phyloP scores from a whole-genome alignment of 2,888 invertebrate genomes.

The Micoletzkya japonica region DNA sequence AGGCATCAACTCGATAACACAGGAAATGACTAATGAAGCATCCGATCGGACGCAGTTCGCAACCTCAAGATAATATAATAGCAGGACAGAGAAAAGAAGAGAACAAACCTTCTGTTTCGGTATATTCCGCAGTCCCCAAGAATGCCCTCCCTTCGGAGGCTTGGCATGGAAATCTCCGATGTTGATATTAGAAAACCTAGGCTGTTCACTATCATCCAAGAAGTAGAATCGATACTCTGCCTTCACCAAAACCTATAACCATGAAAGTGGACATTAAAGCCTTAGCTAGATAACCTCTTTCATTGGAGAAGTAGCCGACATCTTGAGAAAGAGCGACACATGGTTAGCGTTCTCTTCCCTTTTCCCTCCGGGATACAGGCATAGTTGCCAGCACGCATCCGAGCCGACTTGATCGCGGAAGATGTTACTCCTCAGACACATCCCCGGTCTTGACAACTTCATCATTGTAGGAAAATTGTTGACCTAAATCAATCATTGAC shows the following conservation, averaged over 20 bases:
- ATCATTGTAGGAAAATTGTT: constrained; percentile 59
- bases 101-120: constrained; percentile 53
- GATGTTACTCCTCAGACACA: constrained; percentile 60
- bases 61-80: constrained; percentile 39
- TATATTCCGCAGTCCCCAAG: constrained; percentile 64
- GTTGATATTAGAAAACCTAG: constrained; percentile 62
- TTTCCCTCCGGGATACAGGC: constrained; percentile 63
- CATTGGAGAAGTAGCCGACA: constrained; percentile 58
- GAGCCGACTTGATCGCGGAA: constrained; percentile 43
- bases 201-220: constrained; percentile 58
- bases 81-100: no score
- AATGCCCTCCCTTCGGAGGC: constrained; percentile 63
- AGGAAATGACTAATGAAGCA: constrained; percentile 61
- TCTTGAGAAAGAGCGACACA: constrained; percentile 63
- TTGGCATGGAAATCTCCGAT: constrained; percentile 64
- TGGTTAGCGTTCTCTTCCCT: constrained; percentile 62
- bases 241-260: constrained; percentile 55
- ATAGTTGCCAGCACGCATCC: constrained; percentile 63
- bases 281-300: constrained; percentile 46
- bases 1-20: constrained; percentile 62
- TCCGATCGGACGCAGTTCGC: constrained; percentile 56
- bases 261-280: not conserved
- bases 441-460: constrained; percentile 61
- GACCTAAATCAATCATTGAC: constrained; percentile 38
- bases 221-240: constrained; percentile 64